These are phyloP conservation scores for Perccottus glenii DNA, from an alignment of 2,113 vertebrate species.

Conservation along the genomic window DNA sequence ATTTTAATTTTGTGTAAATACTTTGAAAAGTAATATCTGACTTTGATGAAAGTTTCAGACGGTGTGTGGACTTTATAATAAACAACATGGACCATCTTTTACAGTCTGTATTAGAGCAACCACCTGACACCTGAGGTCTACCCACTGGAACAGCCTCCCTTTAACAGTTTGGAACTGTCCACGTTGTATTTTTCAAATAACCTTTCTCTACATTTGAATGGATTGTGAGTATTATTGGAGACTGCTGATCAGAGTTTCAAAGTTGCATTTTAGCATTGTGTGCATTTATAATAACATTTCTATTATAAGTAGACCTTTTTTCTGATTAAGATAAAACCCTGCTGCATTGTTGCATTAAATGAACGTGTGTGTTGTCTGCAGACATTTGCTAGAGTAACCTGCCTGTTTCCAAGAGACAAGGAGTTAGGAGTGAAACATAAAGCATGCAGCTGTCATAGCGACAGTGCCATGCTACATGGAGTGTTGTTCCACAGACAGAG, in stretches of 20 bases:
- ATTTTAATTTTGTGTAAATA: not conserved
- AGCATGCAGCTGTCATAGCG: slow-evolving; percentile 4
- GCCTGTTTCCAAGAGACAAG: slow-evolving; percentile 23
- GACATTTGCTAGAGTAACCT: not conserved
- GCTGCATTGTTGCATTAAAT: not conserved
- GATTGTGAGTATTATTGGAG: not conserved
- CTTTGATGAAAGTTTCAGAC: too few relatives aligned
- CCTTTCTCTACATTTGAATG: not conserved
- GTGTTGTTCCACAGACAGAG: not conserved
- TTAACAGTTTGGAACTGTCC: not conserved
- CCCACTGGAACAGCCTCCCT: too few relatives aligned
- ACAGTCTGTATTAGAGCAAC: not conserved
- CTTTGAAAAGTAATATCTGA: not conserved
- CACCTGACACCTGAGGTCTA: too few relatives aligned
- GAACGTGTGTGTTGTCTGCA: not conserved
- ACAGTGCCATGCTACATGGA: slow-evolving; percentile 4
- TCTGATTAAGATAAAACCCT: not conserved
- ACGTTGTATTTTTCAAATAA: not conserved
- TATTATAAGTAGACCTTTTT: not conserved
- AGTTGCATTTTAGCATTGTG: not conserved
- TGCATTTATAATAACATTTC: not conserved
- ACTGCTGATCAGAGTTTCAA: not conserved
- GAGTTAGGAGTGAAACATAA: not conserved
- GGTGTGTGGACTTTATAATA: not conserved
- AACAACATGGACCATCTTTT: not conserved